Percentiles rank a stretch among this genome's conserved stretches.
These are phyloP conservation scores for Diarsia dahlii DNA, from an alignment of 2,888 invertebrate species.

Conservation along the genomic window DNA sequence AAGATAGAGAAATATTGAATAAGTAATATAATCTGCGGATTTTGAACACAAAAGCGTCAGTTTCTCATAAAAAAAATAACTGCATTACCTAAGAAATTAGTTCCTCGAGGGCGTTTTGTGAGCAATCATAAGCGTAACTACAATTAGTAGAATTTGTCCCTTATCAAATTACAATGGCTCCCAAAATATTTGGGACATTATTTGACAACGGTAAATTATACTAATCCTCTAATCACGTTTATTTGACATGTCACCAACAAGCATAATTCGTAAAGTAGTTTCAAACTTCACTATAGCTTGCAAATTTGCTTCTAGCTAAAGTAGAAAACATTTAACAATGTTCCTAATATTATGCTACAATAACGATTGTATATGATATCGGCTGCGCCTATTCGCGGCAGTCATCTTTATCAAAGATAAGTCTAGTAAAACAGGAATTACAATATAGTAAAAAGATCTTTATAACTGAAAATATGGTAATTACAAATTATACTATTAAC, in stretches of 20 bases:
- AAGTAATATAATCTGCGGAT: conserved; percentile 31
- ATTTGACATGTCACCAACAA: conserved; percentile 33
- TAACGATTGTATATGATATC: conserved; percentile 69
- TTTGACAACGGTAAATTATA: conserved; percentile 7
- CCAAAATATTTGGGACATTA: conserved; percentile 14
- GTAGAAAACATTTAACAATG: conserved; percentile 80
- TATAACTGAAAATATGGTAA: conserved; percentile 49
- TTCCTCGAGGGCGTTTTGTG: conserved; percentile 47
- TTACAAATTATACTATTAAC: conserved; percentile 41
- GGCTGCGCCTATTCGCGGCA: conserved; percentile 52
- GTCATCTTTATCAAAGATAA: conserved; percentile 64
- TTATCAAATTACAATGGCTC: conserved; percentile 14
- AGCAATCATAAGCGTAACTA: conserved; percentile 52
- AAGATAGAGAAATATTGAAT: conserved; percentile 46
- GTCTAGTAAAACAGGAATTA: conserved; percentile 57
- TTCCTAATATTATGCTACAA: conserved; percentile 73
- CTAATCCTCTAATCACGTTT: conserved; percentile 27
- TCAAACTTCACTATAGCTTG: conserved; percentile 52
- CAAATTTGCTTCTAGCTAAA: conserved; percentile 72
- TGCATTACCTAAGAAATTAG: conserved; percentile 43
- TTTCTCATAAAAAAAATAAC: conserved; percentile 16
- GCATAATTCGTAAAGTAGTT: conserved; percentile 49
- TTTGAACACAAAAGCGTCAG: conserved; percentile 28
- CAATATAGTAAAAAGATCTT: conserved; percentile 43
- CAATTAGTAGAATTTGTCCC: conserved; percentile 25